These are phyloP conservation scores for Dendrolimus punctatus DNA, from an alignment of 1,140 invertebrate genomes.

Conservation along the genomic window DNA sequence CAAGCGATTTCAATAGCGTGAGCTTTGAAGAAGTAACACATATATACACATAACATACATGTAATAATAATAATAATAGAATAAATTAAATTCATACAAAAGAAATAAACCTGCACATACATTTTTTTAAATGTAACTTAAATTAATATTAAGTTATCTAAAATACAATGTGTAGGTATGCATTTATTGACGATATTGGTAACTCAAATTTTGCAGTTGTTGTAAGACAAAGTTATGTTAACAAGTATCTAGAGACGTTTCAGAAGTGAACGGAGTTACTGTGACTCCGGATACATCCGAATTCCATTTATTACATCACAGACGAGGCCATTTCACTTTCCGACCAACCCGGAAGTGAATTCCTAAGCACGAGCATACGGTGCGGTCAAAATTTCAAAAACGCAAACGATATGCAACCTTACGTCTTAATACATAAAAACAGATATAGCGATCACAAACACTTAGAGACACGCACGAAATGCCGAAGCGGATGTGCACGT, in stretches of 20 bases:
- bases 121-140: no score
- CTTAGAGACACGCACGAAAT: constrained; percentile 52
- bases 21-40: no score
- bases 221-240: constrained; percentile 41
- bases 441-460: constrained; percentile 26
- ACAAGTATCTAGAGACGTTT: constrained; percentile 61
- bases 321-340: constrained; percentile 71
- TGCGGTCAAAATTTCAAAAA: constrained; percentile 40
- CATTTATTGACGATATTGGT: no score
- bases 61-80: no score
- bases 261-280: constrained; percentile 66
- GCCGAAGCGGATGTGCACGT: constrained; percentile 66
- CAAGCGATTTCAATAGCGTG: no score
- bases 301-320: constrained; percentile 68
- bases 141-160: no score
- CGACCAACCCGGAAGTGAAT: constrained; percentile 71
- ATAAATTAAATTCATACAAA: no score
- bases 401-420: constrained; percentile 29
- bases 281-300: constrained; percentile 68
- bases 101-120: no score
- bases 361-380: constrained; percentile 67
- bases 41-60: no score
- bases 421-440: constrained; percentile 22
- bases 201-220: no score
- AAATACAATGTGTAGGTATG: no score